A percentile compares a stretch with the other conserved stretches of the same genome.
Conservation (phyloP, 1,140 invertebrate genomes). For the Tetramorium parvispinum region DNA sequence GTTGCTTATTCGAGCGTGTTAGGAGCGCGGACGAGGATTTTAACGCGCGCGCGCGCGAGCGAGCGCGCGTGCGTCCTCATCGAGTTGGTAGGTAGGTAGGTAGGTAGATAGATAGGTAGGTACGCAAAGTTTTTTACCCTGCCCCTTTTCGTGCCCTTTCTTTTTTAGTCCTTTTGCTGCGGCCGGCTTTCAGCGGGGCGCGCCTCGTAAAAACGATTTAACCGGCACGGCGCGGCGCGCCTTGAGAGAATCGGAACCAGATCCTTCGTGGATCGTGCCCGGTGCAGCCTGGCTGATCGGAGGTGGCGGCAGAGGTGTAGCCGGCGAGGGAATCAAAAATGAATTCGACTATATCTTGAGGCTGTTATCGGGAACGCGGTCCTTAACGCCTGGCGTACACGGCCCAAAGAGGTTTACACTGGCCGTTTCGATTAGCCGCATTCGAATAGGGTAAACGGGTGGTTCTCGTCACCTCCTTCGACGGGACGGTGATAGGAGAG, state of each 20-base stretch:
- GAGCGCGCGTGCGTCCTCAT: slow-evolving; percentile 8
- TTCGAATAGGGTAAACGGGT: slow-evolving; percentile 7
- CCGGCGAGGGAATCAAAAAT: slow-evolving; percentile 19
- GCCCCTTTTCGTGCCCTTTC: neutral
- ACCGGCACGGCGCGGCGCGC: slow-evolving; percentile 8
- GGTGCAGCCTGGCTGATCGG: slow-evolving; percentile 13
- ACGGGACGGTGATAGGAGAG: slow-evolving; percentile 13
- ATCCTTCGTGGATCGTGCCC: slow-evolving; percentile 27
- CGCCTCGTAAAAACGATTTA: slow-evolving; percentile 65
- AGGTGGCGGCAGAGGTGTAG: slow-evolving; percentile 22
- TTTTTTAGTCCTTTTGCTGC: slow-evolving; percentile 20
- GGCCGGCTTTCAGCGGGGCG: slow-evolving; percentile 4
- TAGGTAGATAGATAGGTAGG: slow-evolving; percentile 24
- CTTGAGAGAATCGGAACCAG: slow-evolving; percentile 46
- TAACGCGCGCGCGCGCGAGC: slow-evolving; percentile 35
- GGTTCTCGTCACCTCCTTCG: slow-evolving; percentile 26
- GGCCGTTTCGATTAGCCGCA: slow-evolving; percentile 31
- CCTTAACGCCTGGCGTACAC: slow-evolving; percentile 21
- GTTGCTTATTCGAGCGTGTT: slow-evolving; percentile 48
- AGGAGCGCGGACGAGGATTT: slow-evolving; percentile 25
- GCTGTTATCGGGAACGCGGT: slow-evolving; percentile 16
- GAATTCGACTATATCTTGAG: slow-evolving; percentile 25
- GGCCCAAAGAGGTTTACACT: neutral
- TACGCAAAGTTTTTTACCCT: slow-evolving; percentile 32
- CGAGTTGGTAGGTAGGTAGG: slow-evolving; percentile 31